phyloP scores from a whole-genome alignment of 2,888 invertebrate genomes.

The Coremacera marginata region DNA sequence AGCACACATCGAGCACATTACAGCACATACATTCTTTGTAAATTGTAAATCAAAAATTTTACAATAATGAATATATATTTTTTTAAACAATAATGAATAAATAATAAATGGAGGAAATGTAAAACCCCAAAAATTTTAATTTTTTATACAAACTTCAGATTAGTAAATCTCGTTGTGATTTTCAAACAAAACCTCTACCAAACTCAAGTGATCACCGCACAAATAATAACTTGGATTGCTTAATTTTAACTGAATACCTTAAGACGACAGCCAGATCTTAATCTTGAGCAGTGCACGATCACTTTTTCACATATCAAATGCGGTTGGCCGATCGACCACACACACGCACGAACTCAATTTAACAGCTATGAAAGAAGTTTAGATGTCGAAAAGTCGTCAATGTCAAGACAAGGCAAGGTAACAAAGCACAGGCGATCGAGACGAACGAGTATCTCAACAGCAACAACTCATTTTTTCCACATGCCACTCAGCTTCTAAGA shows the following conservation, averaged over 20 bases:
- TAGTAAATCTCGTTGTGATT: too few relatives aligned
- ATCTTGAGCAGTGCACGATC: background rate
- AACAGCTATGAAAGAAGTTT: conserved; percentile 39
- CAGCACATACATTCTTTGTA: too few relatives aligned
- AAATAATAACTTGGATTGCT: too few relatives aligned
- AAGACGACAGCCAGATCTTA: conserved; percentile 18
- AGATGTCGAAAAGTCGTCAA: conserved; percentile 51
- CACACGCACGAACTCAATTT: conserved; percentile 41
- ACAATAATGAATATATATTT: too few relatives aligned
- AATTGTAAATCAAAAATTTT: too few relatives aligned
- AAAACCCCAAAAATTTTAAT: too few relatives aligned
- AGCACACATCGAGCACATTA: too few relatives aligned
- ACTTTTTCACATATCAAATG: conserved; percentile 63
- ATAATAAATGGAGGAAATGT: too few relatives aligned
- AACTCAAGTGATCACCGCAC: too few relatives aligned
- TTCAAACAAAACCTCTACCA: too few relatives aligned
- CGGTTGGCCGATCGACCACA: conserved; percentile 65
- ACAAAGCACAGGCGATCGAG: conserved; percentile 28
- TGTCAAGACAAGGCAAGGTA: conserved; percentile 46
- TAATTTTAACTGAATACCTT: conserved; percentile 7
- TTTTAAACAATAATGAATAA: too few relatives aligned
- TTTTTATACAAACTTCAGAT: too few relatives aligned
- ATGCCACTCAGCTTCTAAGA: conserved; percentile 14
- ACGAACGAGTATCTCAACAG: conserved; percentile 22
- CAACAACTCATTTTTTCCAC: conserved; percentile 51